Percentiles rank a stretch among this genome's conserved stretches.
Evolutionary conservation across 2,888 invertebrate genomes (phyloP).

Genomic region (Lithodes maja): DNA sequence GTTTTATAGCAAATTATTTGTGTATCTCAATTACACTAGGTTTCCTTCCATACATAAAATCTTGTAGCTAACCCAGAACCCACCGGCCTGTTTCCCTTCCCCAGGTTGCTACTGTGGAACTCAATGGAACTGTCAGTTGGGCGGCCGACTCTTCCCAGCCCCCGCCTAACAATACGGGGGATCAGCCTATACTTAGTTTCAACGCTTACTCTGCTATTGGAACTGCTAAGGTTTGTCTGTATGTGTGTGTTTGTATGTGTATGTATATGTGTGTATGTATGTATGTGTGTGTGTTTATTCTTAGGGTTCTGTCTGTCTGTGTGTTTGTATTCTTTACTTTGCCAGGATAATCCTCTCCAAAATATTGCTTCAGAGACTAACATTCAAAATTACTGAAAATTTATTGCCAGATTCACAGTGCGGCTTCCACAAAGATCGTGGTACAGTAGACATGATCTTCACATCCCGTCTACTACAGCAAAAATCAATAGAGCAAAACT

Average conservation of each 20-base stretch:
- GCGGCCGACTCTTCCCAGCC: neutral
- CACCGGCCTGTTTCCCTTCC: neutral
- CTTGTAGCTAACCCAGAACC: no score
- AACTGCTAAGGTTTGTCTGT: neutral
- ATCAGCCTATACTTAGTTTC: neutral
- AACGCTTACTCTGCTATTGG: neutral
- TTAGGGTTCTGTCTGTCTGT: no score
- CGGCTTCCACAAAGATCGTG: slow-evolving; percentile 21
- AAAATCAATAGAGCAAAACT: neutral
- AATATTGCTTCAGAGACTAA: neutral
- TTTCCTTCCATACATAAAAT: no score
- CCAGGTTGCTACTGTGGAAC: neutral
- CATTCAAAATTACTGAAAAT: neutral
- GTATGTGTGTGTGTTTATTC: no score
- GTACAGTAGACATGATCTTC: slow-evolving; percentile 28
- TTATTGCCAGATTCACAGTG: slow-evolving; percentile 16
- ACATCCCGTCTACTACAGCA: neutral
- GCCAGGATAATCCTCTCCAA: neutral
- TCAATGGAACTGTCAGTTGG: neutral
- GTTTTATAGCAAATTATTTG: no score
- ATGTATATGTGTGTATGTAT: no score
- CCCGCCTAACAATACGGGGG: neutral
- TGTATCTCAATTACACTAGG: no score
- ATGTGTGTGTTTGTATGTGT: no score
- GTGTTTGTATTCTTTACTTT: no score